These are phyloP conservation scores for Etheostoma nigrum DNA, from an alignment of 2,797 vertebrate species.

Conservation along the genomic window DNA sequence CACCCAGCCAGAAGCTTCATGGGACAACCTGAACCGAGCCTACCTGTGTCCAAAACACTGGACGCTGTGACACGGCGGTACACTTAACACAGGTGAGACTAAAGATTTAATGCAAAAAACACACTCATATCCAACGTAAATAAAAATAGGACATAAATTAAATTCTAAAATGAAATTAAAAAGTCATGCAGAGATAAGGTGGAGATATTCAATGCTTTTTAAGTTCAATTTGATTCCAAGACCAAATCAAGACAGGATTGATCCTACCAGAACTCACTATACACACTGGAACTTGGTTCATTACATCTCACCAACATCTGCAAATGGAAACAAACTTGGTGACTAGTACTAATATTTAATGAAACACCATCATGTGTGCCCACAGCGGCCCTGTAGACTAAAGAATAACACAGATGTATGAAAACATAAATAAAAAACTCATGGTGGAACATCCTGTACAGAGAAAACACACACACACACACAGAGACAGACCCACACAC, in stretches of 20 bases:
- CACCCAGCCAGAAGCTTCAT: not conserved
- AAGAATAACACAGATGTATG: slow-evolving; percentile 53
- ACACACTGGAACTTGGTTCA: slow-evolving; percentile 7
- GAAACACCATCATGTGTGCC: slow-evolving; percentile 39
- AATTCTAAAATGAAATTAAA: slow-evolving; percentile 47
- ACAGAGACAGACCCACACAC: slow-evolving; percentile 2
- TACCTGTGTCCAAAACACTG: not conserved
- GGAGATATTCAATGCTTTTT: slow-evolving; percentile 21
- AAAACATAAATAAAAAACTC: slow-evolving; percentile 27
- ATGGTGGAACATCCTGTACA: slow-evolving; percentile 51
- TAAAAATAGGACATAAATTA: slow-evolving; percentile 40
- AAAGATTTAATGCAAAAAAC: slow-evolving; percentile 34
- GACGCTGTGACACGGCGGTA: not conserved
- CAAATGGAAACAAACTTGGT: slow-evolving; percentile 27
- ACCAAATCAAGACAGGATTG: slow-evolving; percentile 1
- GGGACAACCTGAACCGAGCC: not conserved
- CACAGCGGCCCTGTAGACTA: not conserved
- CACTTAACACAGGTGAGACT: not conserved
- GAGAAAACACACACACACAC: slow-evolving; percentile 35
- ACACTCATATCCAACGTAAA: slow-evolving; percentile 33
- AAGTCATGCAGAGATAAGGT: slow-evolving; percentile 43
- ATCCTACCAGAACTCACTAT: not conserved
- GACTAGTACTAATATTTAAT: slow-evolving; percentile 11
- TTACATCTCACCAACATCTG: slow-evolving; percentile 27
- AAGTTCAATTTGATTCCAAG: slow-evolving; percentile 13